Evolutionary conservation across 2,888 invertebrate species (phyloP), one percentile per base, ranked within the genome.

Genomic region (Craniophora ligustri): DNA sequence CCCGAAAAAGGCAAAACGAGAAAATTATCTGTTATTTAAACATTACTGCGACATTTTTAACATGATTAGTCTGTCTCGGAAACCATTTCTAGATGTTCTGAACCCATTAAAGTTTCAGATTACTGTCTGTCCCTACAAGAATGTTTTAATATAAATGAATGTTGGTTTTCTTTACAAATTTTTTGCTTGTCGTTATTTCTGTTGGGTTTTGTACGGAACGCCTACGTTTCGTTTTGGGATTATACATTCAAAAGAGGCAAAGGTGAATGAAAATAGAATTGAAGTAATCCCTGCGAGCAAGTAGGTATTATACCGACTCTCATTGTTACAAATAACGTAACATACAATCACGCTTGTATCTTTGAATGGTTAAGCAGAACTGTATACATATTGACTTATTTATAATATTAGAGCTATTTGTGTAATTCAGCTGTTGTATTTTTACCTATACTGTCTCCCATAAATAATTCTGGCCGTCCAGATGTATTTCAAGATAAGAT

Each of bases 1-100:
- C n/a, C n/a, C n/a, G n/a, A n/a, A n/a, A n/a, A n/a, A n/a, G n/a
- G n/a, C n/a, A n/a, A n/a, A n/a, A n/a, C n/a, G n/a, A n/a, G n/a
- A n/a, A n/a, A n/a, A n/a, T n/a, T n/a, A n/a, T n/a, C n/a, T n/a
- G n/a, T n/a, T n/a, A n/a, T n/a, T n/a, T n/a, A n/a, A n/a, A n/a
- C n/a, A n/a, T 23, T 23, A 26, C 21, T 35, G 42, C 46, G 40
- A 47, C 21, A 58, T 58, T 64, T 64, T 64, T 58, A 58, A 58
- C 42, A 58, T 28, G 26, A 58, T 46, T 40, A 36, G 31, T 31
- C 11, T 53, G 21, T 44, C 16, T 16, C 5, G 7, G 10, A 51
- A 47, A 28, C 28, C 40, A 48, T 41, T 40, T 16, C 28, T 16
- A 34, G 28, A 31, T 42, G 30, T 32, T 21, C 48, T 32, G 16